phyloP scores from a whole-genome alignment of 1,140 invertebrate species.

The Bombus terrestris region DNA sequence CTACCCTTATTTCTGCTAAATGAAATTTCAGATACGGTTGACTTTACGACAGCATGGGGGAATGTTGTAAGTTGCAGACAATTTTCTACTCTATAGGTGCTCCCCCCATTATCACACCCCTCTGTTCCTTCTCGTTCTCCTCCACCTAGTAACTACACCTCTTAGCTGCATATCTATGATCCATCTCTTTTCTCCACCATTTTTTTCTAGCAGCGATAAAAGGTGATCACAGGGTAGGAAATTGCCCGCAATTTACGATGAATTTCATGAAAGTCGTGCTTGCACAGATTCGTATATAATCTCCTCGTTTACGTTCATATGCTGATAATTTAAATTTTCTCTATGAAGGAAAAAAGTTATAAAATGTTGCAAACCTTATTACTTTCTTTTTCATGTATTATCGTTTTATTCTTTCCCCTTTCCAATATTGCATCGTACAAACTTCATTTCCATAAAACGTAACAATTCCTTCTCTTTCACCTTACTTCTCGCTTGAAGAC shows the following conservation, averaged over 20 bases:
- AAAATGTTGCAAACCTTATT: no score
- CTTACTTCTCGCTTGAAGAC: no score
- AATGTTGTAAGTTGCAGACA: conserved; percentile 1
- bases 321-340: not conserved
- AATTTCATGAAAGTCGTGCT: not conserved
- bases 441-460: no score
- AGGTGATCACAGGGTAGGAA: not conserved
- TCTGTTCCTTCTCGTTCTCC: not conserved
- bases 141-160: conserved; percentile 6
- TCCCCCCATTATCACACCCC: not conserved
- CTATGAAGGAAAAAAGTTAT: no score
- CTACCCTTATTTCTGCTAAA: not conserved
- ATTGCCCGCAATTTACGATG: not conserved
- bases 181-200: not conserved
- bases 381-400: no score
- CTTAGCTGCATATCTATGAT: conserved; percentile 27
- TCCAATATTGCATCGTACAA: no score
- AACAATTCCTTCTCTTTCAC: no score
- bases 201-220: not conserved
- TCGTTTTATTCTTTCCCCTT: no score
- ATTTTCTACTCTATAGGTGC: conserved; percentile 32
- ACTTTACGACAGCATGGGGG: no score
- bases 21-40: not conserved
- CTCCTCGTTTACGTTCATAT: not conserved
- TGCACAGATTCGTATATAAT: not conserved